Conservation (phyloP, 2,113 vertebrate genomes). For the Agelaius phoeniceus region DNA sequence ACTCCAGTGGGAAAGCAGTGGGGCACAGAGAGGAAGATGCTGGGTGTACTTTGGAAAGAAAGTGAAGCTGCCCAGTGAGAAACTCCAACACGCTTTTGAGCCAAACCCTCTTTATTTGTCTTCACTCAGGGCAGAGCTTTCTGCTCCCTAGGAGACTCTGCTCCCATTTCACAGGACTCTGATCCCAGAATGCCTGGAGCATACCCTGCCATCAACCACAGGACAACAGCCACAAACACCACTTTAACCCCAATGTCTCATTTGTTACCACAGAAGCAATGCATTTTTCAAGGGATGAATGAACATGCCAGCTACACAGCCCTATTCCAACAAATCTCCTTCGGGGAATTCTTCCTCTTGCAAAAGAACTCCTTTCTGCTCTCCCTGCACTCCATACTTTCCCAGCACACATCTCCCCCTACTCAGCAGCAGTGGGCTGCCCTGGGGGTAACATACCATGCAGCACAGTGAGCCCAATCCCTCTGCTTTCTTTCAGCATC, state of each 20-base stretch:
- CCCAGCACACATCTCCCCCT: neutral
- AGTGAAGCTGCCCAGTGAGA: neutral
- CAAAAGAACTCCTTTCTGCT: neutral
- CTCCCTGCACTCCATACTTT: neutral
- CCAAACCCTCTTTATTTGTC: neutral
- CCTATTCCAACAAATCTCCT: neutral
- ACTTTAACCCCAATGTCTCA: conserved; percentile 3
- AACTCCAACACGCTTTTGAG: neutral
- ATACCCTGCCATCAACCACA: neutral
- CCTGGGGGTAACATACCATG: neutral
- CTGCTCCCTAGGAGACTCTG: neutral
- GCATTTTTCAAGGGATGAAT: neutral
- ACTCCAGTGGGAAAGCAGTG: neutral
- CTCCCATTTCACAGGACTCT: neutral
- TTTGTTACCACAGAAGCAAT: conserved; percentile 4
- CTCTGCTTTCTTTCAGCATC: neutral
- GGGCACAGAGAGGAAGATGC: neutral
- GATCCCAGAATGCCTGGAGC: neutral
- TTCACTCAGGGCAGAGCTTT: neutral
- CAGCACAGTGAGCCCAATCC: neutral
- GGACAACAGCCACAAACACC: conserved; percentile 16
- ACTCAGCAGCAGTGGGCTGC: neutral
- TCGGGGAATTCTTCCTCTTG: neutral
- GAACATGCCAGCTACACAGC: neutral
- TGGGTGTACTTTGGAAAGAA: neutral